Conservation (phyloP, 2,797 vertebrate species). For the Pangasius sanitwongsei region DNA sequence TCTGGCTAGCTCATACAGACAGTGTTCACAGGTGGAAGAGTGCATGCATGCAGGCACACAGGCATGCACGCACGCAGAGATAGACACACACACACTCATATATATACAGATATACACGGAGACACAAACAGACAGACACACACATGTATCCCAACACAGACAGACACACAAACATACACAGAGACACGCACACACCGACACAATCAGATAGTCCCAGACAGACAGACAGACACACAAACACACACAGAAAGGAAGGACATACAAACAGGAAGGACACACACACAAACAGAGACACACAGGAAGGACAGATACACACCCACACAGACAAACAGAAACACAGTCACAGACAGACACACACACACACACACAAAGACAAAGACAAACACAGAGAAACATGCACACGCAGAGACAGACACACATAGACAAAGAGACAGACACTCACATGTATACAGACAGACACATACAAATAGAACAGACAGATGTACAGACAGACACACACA, state of each 20-base stretch:
- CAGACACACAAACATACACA: background rate
- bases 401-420: background rate
- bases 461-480: background rate
- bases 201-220: background rate
- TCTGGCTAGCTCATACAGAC: background rate
- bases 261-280: background rate
- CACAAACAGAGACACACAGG: background rate
- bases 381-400: background rate
- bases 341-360: slow-evolving; percentile 7
- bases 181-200: background rate
- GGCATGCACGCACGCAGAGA: background rate
- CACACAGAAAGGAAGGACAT: background rate
- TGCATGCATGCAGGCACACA: background rate
- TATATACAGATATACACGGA: background rate
- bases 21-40: slow-evolving; percentile 3
- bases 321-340: background rate
- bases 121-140: background rate
- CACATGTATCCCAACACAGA: background rate
- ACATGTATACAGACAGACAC: background rate
- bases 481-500: background rate
- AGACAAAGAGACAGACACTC: background rate
- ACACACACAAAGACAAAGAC: background rate
- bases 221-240: background rate
- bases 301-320: background rate
- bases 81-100: background rate